Base-by-base conservation (phyloP, 2,113 vertebrate species). In the Dissostichus mawsoni region DNA sequence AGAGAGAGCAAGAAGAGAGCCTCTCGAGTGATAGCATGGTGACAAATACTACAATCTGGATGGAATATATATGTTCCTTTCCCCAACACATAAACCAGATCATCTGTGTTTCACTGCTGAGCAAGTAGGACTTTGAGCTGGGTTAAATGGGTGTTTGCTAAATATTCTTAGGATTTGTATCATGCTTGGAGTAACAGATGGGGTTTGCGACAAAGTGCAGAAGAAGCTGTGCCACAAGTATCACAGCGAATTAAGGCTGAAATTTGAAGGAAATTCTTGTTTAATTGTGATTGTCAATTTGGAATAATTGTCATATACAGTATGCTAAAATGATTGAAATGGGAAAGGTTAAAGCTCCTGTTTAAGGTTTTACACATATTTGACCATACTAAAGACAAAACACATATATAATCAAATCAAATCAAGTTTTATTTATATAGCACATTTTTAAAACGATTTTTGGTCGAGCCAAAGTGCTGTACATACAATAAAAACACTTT, bases 31-130 rank as follows among this genome's bases (percentile, higher is more conserved):
- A 85, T 66, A 80, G 78, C 67, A 72, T 8, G 63, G 85, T 88
- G 82, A 85, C 76, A 80, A 86, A 87, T 84, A 83, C 78, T 91
- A 89, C 73, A 84, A 61, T 84, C 79, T 90, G 85, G 66, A 71
- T 62, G 50, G 76, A 87, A 87, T 79, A 70, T 78, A 4, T 29
- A 57, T 70, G 76, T 63, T 82, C 1, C 14, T 20, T 85, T 84
- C 58, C 51, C 62, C 20, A 58, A 67, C 64, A 20, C 80, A 61
- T 78, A 62, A 82, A 89, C 66, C 78, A 67, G 74, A 87, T 90
- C 77, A 86, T 84, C 86, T 87, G 70, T 83, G 74, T 85, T 85
- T 76, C 74, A 57, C 53, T 73, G 78, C 51, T 11, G 41, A 64
- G 41, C 62, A 78, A 78, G 70, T 45, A 1, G 63, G 72, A 75